Conservation (phyloP, 37 sponge, comb jelly and placozoan species). For the Tethya wilhelma region DNA sequence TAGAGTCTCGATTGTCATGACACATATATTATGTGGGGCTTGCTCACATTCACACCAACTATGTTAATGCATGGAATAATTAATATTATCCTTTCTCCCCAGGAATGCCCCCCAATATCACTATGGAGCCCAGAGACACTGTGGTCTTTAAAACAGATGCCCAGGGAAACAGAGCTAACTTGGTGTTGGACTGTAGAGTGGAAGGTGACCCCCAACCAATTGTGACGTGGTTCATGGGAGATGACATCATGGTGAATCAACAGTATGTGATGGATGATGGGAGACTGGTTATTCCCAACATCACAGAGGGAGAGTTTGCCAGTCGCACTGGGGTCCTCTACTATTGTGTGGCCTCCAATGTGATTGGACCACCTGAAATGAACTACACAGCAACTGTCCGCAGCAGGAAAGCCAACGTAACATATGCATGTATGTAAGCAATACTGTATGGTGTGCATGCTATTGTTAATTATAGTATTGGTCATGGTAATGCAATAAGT, state of each 20-base stretch:
- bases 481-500: not conserved
- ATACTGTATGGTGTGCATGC: not conserved
- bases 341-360: constrained; percentile 53
- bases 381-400: constrained; percentile 31
- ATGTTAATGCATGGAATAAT: too few species aligned
- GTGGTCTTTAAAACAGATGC: constrained; percentile 6
- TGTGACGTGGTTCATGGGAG: constrained; percentile 39
- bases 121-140: constrained; percentile 6
- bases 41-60: too few species aligned
- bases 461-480: not conserved
- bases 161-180: not conserved
- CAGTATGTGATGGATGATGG: not conserved
- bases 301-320: constrained; percentile 33
- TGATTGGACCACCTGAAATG: constrained; percentile 13
- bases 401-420: constrained; percentile 39
- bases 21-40: too few species aligned
- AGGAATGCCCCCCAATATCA: constrained; percentile 3
- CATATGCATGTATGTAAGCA: constrained; percentile 45
- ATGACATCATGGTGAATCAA: not conserved
- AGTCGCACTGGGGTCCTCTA: constrained; percentile 37
- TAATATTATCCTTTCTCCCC: too few species aligned
- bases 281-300: too few species aligned
- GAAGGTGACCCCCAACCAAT: constrained; percentile 45
- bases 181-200: constrained; percentile 39
- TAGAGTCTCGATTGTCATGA: too few species aligned